These are phyloP conservation scores for Didymodactylos carnosus DNA, from an alignment of 2,888 invertebrate genomes.

Conservation along the genomic window DNA sequence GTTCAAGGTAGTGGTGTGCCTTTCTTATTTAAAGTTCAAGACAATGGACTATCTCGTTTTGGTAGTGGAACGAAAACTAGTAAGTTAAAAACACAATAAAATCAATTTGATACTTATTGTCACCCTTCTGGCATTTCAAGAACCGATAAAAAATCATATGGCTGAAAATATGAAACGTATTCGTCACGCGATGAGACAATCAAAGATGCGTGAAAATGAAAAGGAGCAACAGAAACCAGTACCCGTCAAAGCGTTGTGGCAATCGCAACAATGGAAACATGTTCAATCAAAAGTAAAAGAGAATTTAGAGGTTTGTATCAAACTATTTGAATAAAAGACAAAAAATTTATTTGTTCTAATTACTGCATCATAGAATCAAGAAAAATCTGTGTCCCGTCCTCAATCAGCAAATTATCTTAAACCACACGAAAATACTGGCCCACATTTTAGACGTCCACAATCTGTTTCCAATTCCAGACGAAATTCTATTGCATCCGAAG, in stretches of 20 bases:
- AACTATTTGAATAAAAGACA: not conserved
- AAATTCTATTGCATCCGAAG: conserved; percentile 19
- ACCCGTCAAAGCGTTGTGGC: conserved; percentile 32
- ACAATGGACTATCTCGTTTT: not conserved
- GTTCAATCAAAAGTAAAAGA: conserved; percentile 27
- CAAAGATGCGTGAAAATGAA: conserved; percentile 23
- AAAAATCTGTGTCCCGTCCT: conserved; percentile 4
- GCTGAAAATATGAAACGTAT: conserved; percentile 29
- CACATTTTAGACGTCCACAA: conserved; percentile 20
- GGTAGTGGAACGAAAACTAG: not conserved
- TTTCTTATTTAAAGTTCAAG: not conserved
- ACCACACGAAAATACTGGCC: conserved; percentile 15
- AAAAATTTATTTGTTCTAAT: not conserved
- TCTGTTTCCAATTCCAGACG: conserved; percentile 21
- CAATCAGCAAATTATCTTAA: conserved; percentile 12
- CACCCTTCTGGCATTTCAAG: not conserved
- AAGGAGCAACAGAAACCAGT: conserved; percentile 19
- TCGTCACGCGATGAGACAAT: conserved; percentile 28
- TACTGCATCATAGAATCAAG: not conserved
- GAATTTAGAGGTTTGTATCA: conserved; percentile 19
- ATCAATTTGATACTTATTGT: not conserved
- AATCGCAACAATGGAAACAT: conserved; percentile 28
- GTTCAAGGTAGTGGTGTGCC: not conserved
- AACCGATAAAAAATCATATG: conserved; percentile 25
- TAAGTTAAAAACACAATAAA: too few species aligned